Evolutionary conservation across 2,797 vertebrate species (phyloP), one percentile per base, ranked within the genome.

Genomic region (Neosalanx taihuensis): DNA sequence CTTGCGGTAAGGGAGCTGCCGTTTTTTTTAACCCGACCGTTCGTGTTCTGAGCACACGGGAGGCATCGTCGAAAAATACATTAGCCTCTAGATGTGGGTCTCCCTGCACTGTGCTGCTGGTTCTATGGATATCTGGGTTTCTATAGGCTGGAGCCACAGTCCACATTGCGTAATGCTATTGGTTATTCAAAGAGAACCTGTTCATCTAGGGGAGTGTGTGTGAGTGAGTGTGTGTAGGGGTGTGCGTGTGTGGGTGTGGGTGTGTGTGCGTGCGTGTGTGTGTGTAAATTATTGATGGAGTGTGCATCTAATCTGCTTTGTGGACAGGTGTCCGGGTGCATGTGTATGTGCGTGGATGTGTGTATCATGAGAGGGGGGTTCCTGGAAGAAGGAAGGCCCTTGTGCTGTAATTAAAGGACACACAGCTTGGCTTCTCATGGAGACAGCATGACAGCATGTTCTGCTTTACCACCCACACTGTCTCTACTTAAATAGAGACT

Each of bases 281-380:
- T 64, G 72, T 72, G 74, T 90, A 80, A 91, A 91, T 90, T 89
- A 91, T 89, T 91, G 81, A 91, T 89, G 82, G 83, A 76, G 82
- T 76, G 82, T 85, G 85, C 88, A 91, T 88, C 83, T 79, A 89
- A 87, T 89, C 89, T 86, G 82, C 76, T 80, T 86, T 59, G 17
- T 84, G 83, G 85, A 49, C 86, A 85, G 89, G 86, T 89, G 86
- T 41, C 70, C 18, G 49, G 33, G 35, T 60, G 31, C 41, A 33
- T 69, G 57, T 58, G 35, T 53, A 15, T 31, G 26, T 33, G 46
- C 17, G 23, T 56, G 65, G 9, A n/a, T 67, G 62, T 64, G 63
- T 64, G 41, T 46, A 12, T 46, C 41, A 46, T 37, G 72, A 81
- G 60, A 64, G 75, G 70, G 72, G 77, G 72, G 79, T 56, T 56